phyloP scores from a whole-genome alignment of 1,140 invertebrate genomes.

The Hesperophylax magnus region DNA sequence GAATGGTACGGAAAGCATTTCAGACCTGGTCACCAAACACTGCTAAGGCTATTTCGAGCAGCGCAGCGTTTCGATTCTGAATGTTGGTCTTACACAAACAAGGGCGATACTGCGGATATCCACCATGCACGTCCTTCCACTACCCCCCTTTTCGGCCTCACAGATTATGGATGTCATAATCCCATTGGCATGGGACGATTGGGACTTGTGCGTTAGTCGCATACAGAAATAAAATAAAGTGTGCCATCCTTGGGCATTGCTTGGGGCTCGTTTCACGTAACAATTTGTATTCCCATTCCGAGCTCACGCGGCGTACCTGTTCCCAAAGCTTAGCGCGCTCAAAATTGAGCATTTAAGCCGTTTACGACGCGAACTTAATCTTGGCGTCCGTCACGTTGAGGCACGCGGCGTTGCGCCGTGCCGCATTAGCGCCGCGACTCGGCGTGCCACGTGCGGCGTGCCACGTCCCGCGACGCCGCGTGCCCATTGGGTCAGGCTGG shows the following conservation, averaged over 20 bases:
- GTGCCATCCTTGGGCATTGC: not conserved
- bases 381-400: constrained; percentile 24
- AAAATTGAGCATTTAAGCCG: constrained; percentile 42
- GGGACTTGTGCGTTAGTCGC: no score
- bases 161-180: no score
- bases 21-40: no score
- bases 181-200: no score
- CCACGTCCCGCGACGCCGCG: not conserved
- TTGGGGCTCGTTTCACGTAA: not conserved
- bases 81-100: no score
- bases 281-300: constrained; percentile 14
- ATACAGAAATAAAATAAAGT: no score
- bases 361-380: constrained; percentile 41
- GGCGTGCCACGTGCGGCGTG: not conserved
- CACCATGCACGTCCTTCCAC: no score
- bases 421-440: constrained; percentile 29
- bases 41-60: no score
- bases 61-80: no score
- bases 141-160: no score
- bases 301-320: constrained; percentile 17
- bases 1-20: no score
- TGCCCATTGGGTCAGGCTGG: not conserved
- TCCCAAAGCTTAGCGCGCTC: constrained; percentile 11
- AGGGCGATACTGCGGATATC: no score
- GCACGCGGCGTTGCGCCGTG: constrained; percentile 4